Evolutionary conservation across 2,797 vertebrate species (phyloP).

Genomic region (Danio jaintianensis): DNA sequence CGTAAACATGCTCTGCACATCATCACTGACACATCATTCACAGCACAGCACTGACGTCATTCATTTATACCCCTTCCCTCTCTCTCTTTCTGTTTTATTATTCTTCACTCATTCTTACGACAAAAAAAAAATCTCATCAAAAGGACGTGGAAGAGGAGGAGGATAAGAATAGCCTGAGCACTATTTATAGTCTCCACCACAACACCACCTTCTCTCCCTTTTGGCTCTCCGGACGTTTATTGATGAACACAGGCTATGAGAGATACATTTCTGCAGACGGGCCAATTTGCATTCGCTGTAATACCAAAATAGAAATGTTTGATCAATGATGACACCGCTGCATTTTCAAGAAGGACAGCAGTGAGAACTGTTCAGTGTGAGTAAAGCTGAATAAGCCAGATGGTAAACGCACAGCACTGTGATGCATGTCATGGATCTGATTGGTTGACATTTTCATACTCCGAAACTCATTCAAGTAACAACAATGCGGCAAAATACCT

Average conservation of each 20-base stretch:
- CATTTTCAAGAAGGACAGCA: constrained; percentile 23
- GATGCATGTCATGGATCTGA: background rate
- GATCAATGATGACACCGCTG: constrained; percentile 42
- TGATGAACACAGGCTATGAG: constrained; percentile 30
- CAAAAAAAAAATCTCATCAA: constrained; percentile 51
- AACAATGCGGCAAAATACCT: too few relatives aligned
- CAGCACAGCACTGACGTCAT: constrained; percentile 19
- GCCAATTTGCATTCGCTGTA: constrained; percentile 21
- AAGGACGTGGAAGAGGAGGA: constrained; percentile 38
- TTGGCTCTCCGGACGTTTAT: constrained; percentile 12
- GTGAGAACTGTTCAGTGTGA: background rate
- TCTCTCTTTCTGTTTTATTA: constrained; percentile 17
- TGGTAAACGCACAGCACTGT: background rate
- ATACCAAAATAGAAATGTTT: constrained; percentile 55
- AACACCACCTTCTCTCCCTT: constrained; percentile 42
- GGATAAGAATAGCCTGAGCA: constrained; percentile 56
- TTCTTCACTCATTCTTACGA: constrained; percentile 45
- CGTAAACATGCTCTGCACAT: constrained; percentile 26
- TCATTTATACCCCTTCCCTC: constrained; percentile 20
- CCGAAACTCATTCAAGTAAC: background rate
- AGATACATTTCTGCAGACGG: constrained; percentile 50
- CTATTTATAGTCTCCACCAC: constrained; percentile 56
- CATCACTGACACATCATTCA: constrained; percentile 47
- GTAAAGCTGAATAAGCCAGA: background rate
- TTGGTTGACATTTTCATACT: background rate